Evolutionary conservation across 1,140 invertebrate genomes (phyloP).

Genomic region (Cydia amplana): DNA sequence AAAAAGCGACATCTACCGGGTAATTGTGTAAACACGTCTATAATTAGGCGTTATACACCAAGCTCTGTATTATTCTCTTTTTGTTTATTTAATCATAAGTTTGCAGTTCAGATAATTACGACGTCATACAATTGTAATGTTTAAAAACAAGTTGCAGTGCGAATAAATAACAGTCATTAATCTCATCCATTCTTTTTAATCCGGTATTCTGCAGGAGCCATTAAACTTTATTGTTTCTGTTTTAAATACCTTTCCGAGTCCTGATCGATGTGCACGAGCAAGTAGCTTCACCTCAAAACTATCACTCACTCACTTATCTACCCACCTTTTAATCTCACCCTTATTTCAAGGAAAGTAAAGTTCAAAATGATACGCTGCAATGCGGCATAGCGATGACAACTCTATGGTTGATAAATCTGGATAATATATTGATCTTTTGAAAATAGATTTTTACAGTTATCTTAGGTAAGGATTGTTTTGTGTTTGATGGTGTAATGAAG

Average conservation of each 20-base stretch:
- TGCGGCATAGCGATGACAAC: slow-evolving; percentile 39
- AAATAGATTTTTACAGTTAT: not conserved
- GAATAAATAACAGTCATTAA: slow-evolving; percentile 18
- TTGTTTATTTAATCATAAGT: not conserved
- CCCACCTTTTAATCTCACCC: not conserved
- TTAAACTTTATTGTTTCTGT: slow-evolving; percentile 28
- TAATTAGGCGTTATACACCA: no score
- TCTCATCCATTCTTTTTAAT: slow-evolving; percentile 21
- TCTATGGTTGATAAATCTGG: slow-evolving; percentile 42
- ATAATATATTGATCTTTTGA: slow-evolving; percentile 4
- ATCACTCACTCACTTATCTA: slow-evolving; percentile 26
- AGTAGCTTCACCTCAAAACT: slow-evolving; percentile 11
- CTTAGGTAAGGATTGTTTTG: not conserved
- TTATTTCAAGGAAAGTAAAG: not conserved
- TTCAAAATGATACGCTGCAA: not conserved
- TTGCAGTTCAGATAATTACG: not conserved
- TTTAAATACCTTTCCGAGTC: slow-evolving; percentile 16
- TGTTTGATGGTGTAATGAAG: not conserved
- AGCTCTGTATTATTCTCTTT: no score
- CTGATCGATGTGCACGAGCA: slow-evolving; percentile 8
- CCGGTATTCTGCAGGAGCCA: not conserved
- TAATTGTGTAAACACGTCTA: no score
- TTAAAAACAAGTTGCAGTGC: not conserved
- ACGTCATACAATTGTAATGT: not conserved
- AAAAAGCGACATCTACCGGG: no score